phyloP scores from a whole-genome alignment of 2,797 vertebrate species.

The Lagodon rhomboides region DNA sequence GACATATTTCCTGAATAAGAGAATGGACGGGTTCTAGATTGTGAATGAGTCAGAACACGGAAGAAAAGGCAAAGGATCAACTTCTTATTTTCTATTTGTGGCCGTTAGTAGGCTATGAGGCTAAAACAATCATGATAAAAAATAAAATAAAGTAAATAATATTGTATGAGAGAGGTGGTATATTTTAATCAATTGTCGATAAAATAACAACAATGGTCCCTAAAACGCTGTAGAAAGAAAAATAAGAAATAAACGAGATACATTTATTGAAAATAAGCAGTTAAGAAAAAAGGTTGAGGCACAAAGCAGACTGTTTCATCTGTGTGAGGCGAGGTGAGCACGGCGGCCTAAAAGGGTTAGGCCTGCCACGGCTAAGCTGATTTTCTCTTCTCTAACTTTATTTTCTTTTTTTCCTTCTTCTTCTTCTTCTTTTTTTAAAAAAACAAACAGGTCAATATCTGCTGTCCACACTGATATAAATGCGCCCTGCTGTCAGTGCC shows the following conservation, averaged over 20 bases:
- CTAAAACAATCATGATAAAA: neutral
- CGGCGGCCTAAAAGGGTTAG: neutral
- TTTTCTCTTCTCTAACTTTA: neutral
- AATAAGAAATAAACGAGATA: neutral
- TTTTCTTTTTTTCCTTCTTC: neutral
- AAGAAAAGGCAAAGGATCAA: neutral
- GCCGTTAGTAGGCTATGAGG: neutral
- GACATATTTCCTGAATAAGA: neutral
- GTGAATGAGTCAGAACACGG: neutral
- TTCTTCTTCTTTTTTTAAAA: too few species aligned
- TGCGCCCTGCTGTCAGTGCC: neutral
- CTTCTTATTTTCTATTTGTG: neutral
- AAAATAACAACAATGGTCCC: neutral
- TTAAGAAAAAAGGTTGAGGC: neutral
- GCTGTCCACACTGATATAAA: neutral
- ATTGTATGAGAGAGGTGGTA: neutral
- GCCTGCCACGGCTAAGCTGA: neutral
- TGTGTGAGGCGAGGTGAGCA: neutral
- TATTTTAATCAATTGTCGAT: neutral
- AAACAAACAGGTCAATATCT: neutral
- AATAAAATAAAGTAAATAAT: neutral
- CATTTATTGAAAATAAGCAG: neutral
- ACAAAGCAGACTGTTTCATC: neutral
- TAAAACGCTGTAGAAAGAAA: neutral
- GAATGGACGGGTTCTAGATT: neutral